phyloP scores from a whole-genome alignment of 2,797 vertebrate species.

The Anguilla obscura region DNA sequence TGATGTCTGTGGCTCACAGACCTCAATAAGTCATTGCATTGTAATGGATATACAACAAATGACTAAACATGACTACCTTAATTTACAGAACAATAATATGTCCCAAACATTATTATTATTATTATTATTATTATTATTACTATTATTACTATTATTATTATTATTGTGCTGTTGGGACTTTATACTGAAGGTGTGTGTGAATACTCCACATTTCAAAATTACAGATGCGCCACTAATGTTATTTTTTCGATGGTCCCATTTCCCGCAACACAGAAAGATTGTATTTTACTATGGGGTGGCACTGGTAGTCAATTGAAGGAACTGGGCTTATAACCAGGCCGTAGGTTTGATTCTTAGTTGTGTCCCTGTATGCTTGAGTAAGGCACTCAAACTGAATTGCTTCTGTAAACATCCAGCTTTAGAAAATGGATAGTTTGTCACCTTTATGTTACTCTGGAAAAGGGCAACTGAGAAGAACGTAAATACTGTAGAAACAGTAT shows the following conservation, averaged over 20 bases:
- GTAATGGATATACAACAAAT: too few relatives aligned
- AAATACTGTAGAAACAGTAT: conserved; percentile 7
- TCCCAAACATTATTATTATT: too few relatives aligned
- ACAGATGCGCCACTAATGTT: too few relatives aligned
- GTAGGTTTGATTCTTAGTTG: not conserved
- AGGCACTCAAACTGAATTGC: not conserved
- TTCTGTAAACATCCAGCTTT: not conserved
- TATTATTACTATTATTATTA: too few relatives aligned
- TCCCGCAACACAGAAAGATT: not conserved
- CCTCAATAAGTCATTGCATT: too few relatives aligned
- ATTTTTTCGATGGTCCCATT: not conserved
- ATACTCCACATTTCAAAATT: too few relatives aligned
- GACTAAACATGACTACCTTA: too few relatives aligned
- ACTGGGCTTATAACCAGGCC: not conserved
- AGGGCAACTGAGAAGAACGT: not conserved
- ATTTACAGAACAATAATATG: too few relatives aligned
- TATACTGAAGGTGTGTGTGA: too few relatives aligned
- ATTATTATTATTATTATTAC: too few relatives aligned
- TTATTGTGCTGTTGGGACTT: too few relatives aligned
- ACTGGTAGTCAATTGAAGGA: not conserved
- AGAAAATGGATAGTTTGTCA: not conserved
- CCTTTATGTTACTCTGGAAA: not conserved
- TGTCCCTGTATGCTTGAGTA: not conserved
- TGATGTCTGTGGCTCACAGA: too few relatives aligned
- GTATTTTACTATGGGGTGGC: not conserved